Evolutionary conservation across 2,888 invertebrate species (phyloP).

Genomic region (Acanthopleura granulata): DNA sequence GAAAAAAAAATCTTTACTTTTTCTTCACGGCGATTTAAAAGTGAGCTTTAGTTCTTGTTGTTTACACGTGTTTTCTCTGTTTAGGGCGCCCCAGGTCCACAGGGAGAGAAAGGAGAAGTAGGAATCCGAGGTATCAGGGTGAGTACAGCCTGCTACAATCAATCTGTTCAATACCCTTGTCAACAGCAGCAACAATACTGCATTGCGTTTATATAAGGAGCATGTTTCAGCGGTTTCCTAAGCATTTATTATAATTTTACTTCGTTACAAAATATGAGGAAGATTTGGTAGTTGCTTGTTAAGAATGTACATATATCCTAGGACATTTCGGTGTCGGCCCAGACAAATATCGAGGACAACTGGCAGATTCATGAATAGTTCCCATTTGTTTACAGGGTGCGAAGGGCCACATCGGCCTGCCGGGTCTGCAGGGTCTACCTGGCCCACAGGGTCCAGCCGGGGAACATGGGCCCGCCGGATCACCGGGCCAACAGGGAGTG

Average conservation of each 20-base stretch:
- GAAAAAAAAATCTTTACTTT: too few relatives aligned
- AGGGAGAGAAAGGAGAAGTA: conserved; percentile 38
- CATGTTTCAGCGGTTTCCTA: too few relatives aligned
- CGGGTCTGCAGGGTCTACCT: conserved; percentile 55
- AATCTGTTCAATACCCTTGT: too few relatives aligned
- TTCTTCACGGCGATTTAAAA: too few relatives aligned
- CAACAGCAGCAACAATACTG: too few relatives aligned
- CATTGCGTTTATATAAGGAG: too few relatives aligned
- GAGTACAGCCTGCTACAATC: not conserved
- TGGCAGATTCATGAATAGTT: not conserved
- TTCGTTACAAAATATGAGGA: too few relatives aligned
- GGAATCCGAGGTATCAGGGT: conserved; percentile 46
- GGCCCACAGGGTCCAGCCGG: conserved; percentile 90
- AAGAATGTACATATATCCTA: too few relatives aligned
- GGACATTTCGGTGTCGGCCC: too few relatives aligned
- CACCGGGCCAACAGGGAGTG: conserved; percentile 73
- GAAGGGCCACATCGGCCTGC: conserved; percentile 54
- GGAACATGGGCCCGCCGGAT: conserved; percentile 74
- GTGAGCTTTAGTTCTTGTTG: too few relatives aligned
- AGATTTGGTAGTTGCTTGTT: too few relatives aligned
- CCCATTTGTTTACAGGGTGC: conserved; percentile 38
- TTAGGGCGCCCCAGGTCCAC: conserved; percentile 42
- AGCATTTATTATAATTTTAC: too few relatives aligned
- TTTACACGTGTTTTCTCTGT: conserved; percentile 15
- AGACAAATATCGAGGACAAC: not conserved